phyloP scores from a whole-genome alignment of 2,888 invertebrate genomes.

The Trachelus iudaicus region DNA sequence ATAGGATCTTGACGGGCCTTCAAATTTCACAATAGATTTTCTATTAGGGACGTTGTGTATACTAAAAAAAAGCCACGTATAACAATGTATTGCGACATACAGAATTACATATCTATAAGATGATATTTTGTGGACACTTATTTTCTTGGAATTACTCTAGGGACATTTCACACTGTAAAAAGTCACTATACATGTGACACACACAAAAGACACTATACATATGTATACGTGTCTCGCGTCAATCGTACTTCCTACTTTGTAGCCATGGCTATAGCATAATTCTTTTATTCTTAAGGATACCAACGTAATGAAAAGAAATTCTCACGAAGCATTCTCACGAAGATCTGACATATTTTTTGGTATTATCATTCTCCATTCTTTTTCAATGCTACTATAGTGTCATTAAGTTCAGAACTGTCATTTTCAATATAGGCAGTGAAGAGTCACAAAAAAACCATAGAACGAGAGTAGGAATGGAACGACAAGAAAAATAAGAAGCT shows the following conservation, averaged over 20 bases:
- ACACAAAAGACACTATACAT: too few relatives aligned
- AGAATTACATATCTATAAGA: too few relatives aligned
- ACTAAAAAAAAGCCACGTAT: background rate
- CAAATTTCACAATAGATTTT: background rate
- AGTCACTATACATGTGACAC: too few relatives aligned
- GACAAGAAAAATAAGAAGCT: background rate
- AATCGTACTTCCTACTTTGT: too few relatives aligned
- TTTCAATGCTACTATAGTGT: background rate
- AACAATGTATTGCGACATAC: too few relatives aligned
- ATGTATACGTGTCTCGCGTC: too few relatives aligned
- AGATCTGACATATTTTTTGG: background rate
- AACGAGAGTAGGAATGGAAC: background rate
- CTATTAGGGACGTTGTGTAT: background rate
- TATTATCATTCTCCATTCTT: background rate
- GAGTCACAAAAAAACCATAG: background rate
- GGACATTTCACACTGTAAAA: too few relatives aligned
- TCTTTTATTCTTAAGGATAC: background rate
- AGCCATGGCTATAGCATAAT: background rate
- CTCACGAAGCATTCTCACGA: background rate
- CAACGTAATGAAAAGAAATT: background rate
- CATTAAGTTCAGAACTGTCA: background rate
- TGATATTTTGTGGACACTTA: too few relatives aligned
- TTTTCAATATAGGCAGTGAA: background rate
- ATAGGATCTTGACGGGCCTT: background rate
- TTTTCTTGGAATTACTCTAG: too few relatives aligned